These are phyloP conservation scores for Galleria mellonella DNA, from an alignment of 1,140 invertebrate genomes.

Conservation along the genomic window DNA sequence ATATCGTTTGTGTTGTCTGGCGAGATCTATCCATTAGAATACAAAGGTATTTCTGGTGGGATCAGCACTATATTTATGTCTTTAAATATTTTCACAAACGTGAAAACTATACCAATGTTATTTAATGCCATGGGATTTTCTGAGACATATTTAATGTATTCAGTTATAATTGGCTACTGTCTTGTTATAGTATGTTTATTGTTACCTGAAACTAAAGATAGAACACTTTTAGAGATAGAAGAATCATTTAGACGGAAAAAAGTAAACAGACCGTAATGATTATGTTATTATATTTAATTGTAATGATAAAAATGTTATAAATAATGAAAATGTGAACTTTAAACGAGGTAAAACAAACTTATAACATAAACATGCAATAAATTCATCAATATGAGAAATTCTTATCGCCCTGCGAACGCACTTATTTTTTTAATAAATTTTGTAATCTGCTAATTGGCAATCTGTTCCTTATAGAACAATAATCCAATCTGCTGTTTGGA, in stretches of 20 bases:
- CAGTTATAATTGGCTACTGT: constrained; percentile 13
- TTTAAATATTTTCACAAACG: constrained; percentile 13
- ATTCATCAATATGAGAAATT: too few relatives aligned
- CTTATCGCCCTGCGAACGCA: too few relatives aligned
- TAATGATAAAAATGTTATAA: neutral
- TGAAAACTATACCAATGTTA: constrained; percentile 22
- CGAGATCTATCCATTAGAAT: constrained; percentile 26
- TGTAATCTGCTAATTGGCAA: neutral
- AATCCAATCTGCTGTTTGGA: too few relatives aligned
- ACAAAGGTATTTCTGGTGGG: constrained; percentile 21
- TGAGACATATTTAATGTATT: constrained; percentile 20
- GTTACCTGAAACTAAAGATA: constrained; percentile 35
- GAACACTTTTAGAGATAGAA: constrained; percentile 33
- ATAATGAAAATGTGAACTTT: neutral
- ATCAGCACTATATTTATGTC: constrained; percentile 24
- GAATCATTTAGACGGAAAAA: constrained; percentile 22
- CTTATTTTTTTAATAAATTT: neutral
- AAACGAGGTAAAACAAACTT: neutral
- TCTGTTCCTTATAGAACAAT: too few relatives aligned
- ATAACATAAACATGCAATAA: neutral
- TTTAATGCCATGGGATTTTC: constrained; percentile 13
- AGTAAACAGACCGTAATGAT: neutral
- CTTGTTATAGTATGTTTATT: constrained; percentile 11
- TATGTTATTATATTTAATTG: neutral
- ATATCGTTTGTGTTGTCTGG: constrained; percentile 22